These are phyloP conservation scores for Acrobasis consociella DNA, from an alignment of 2,888 invertebrate genomes.

Conservation along the genomic window DNA sequence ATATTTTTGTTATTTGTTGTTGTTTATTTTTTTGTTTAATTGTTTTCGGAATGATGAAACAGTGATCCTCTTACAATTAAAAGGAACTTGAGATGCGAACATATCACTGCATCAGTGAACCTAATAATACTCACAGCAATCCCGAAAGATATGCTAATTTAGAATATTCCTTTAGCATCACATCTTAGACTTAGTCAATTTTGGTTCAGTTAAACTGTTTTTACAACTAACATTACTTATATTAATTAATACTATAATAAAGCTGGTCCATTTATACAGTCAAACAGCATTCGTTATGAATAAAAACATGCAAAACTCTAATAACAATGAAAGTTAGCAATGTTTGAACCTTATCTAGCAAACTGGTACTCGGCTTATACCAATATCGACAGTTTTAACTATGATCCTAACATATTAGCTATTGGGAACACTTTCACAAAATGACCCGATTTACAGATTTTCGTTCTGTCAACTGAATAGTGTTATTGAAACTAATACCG, in stretches of 20 bases:
- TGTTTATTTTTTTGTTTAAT: constrained; percentile 7
- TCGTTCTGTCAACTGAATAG: neutral
- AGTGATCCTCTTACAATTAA: constrained; percentile 20
- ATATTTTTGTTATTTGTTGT: neutral
- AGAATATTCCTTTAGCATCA: constrained; percentile 46
- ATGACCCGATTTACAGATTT: constrained; percentile 6
- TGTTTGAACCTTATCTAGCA: constrained; percentile 23
- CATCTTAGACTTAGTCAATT: constrained; percentile 48
- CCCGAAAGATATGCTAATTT: constrained; percentile 56
- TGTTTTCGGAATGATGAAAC: constrained; percentile 12
- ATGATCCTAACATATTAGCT: constrained; percentile 30
- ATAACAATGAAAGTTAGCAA: constrained; percentile 52
- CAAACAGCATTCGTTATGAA: constrained; percentile 51
- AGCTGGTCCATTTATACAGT: constrained; percentile 70
- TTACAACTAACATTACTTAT: constrained; percentile 41
- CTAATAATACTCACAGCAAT: constrained; percentile 29
- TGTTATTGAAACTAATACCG: constrained; percentile 31
- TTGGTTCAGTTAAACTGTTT: constrained; percentile 66
- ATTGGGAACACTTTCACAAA: constrained; percentile 18
- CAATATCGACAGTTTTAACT: constrained; percentile 60
- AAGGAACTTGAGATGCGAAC: constrained; percentile 49
- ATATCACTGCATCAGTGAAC: constrained; percentile 29
- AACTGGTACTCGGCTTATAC: constrained; percentile 46
- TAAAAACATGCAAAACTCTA: constrained; percentile 62
- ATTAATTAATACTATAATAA: constrained; percentile 49